Evolutionary conservation across 2,888 invertebrate species (phyloP), one percentile per base, ranked within the genome.

Genomic region (Acleris sparsana): DNA sequence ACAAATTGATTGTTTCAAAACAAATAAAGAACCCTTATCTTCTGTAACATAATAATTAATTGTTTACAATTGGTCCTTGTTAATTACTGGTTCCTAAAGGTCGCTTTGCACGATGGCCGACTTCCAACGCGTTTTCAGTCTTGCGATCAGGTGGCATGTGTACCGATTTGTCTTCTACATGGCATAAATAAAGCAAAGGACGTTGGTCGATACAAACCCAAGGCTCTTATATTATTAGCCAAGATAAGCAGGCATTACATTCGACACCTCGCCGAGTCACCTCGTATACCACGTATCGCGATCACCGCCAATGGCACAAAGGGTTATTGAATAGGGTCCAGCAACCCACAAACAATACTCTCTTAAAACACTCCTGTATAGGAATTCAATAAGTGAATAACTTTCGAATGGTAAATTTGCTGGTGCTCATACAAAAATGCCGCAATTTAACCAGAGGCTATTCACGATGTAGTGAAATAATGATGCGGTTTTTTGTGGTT

Each of bases 221-320:
- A 16, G 17, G 46, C 33, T 55, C 39, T 49, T 56, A 56, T 51
- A 61, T 65, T 61, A 65, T 65, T 65, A 65, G 60, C 18, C 44
- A 33, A 61, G 65, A 65, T 65, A 61, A 65, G 60, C 61, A 7
- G 20, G 73, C 70, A 76, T 87, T 85, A 86, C 85, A 87, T 84
- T 82, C 79, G 80, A 84, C 83, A 82, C 84, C 80, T 82, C 51
- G 49, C 49, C 55, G 51, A 44, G 56, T 65, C 85, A 84, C 82
- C 79, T 79, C 76, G 77, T 76, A 81, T 78, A 78, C 80, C 85
- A 84, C 82, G 80, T 84, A 82, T 83, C 83, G 78, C 84, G 82
- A 85, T 86, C 84, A 82, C 86, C 87, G 81, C 82, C 87, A 87
- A 86, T 83, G 87, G 87, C 77, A 86, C 86, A 87, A 87, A 85